Conservation (phyloP, 1,140 invertebrate genomes). For the Aricia agestis region DNA sequence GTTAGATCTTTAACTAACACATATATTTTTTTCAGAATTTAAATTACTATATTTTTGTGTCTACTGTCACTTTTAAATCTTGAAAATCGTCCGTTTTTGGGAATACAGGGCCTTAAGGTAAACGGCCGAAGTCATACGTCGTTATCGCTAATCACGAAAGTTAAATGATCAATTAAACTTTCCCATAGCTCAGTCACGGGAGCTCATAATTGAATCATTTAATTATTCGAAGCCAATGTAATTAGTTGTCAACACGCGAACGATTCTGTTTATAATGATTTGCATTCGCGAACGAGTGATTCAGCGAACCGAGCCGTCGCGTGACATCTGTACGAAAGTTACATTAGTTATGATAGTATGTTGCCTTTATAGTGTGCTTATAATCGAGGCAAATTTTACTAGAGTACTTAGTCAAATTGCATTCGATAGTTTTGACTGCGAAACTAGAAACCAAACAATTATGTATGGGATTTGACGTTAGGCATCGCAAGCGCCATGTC, state of each 20-base stretch:
- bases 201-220: slow-evolving; percentile 27
- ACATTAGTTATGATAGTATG: slow-evolving; percentile 2
- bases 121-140: slow-evolving; percentile 5
- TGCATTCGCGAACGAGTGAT: slow-evolving; percentile 17
- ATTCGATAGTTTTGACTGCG: too few species aligned
- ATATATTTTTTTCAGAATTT: too few species aligned
- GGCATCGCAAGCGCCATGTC: too few species aligned
- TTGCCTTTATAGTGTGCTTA: not conserved
- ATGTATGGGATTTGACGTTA: too few species aligned
- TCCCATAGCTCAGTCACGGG: slow-evolving; percentile 30
- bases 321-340: slow-evolving; percentile 15
- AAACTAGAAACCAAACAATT: too few species aligned
- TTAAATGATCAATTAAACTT: slow-evolving; percentile 29
- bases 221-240: slow-evolving; percentile 33
- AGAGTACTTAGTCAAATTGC: too few species aligned
- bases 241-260: slow-evolving; percentile 37
- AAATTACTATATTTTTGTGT: too few species aligned
- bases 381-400: too few species aligned
- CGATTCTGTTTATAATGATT: slow-evolving; percentile 24
- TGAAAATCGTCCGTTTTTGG: too few species aligned
- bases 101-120: too few species aligned
- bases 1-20: too few species aligned
- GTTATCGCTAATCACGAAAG: slow-evolving; percentile 33
- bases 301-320: slow-evolving; percentile 4
- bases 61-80: too few species aligned